A percentile compares a stretch with the other conserved stretches of the same genome.
Evolutionary conservation across 2,888 invertebrate species (phyloP).

Genomic region (Tipula helvola): DNA sequence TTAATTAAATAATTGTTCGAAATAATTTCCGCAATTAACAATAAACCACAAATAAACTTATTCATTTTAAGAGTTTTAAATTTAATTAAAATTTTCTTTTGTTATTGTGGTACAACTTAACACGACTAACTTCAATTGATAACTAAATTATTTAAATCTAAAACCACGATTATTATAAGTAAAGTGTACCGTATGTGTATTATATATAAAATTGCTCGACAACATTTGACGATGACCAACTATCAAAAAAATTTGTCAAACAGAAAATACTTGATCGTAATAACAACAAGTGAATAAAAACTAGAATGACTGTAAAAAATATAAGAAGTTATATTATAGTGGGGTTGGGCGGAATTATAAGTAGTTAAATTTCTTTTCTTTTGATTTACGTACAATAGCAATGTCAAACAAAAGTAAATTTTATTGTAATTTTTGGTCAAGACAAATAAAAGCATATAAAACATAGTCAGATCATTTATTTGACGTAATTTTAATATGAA

Average conservation of each 20-base stretch:
- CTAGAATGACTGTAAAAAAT: background rate
- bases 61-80: background rate
- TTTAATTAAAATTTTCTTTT: background rate
- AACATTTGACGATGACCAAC: background rate
- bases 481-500: background rate
- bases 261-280: background rate
- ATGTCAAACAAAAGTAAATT: background rate
- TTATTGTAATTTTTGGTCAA: background rate
- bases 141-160: background rate
- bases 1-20: background rate
- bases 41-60: background rate
- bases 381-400: background rate
- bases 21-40: background rate
- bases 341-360: background rate
- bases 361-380: background rate
- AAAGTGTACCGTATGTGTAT: background rate
- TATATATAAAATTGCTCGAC: background rate
- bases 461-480: background rate
- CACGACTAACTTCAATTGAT: background rate
- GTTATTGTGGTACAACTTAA: background rate
- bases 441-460: background rate
- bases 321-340: background rate
- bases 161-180: background rate
- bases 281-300: background rate
- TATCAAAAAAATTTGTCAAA: background rate